Percentiles rank a stretch among this genome's conserved stretches.
Evolutionary conservation across 2,113 vertebrate genomes (phyloP).

Genomic region (Podocnemis expansa): DNA sequence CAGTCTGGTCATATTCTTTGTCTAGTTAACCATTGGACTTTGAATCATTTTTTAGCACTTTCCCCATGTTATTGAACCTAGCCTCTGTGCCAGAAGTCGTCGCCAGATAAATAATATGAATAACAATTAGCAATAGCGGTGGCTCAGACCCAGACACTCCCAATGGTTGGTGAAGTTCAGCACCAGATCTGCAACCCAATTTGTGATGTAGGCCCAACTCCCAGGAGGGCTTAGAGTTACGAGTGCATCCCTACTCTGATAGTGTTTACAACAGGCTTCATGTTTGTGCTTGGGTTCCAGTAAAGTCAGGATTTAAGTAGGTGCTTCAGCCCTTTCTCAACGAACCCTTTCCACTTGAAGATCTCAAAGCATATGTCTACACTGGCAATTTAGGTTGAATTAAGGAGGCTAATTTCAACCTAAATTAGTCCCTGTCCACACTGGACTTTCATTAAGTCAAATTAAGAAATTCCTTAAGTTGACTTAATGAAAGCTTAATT

Average conservation of each 20-base stretch:
- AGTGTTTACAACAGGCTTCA: neutral
- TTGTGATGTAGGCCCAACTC: neutral
- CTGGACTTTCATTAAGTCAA: too few species aligned
- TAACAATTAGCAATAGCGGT: neutral
- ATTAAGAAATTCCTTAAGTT: too few species aligned
- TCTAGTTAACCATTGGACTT: neutral
- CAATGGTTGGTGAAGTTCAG: neutral
- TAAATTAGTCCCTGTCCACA: too few species aligned
- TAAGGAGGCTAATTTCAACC: too few species aligned
- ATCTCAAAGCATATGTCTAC: too few species aligned
- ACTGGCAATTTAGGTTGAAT: too few species aligned
- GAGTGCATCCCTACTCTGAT: neutral
- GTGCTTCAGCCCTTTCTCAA: neutral
- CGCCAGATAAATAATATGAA: neutral
- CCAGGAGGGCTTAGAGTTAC: neutral
- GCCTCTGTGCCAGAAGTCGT: neutral
- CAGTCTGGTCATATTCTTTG: neutral
- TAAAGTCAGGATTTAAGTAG: neutral
- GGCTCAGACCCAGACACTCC: neutral
- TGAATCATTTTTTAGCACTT: conserved; percentile 30
- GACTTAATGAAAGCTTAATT: too few species aligned
- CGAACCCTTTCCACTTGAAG: neutral
- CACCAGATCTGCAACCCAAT: neutral
- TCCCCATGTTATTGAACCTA: neutral
- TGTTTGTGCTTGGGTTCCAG: neutral